Conservation (phyloP, 2,797 vertebrate genomes). For the Acrossocheilus fasciatus region DNA sequence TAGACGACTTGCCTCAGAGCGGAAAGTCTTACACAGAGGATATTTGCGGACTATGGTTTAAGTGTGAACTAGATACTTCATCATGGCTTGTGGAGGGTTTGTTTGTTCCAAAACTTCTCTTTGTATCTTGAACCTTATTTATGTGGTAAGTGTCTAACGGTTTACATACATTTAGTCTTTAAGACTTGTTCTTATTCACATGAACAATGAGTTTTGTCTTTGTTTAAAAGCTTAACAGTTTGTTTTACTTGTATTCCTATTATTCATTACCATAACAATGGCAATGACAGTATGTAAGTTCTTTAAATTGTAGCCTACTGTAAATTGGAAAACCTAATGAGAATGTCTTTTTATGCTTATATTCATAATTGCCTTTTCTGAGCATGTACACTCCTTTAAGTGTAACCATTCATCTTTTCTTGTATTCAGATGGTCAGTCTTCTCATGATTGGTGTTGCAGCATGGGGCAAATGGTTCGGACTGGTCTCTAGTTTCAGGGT, state of each 20-base stretch:
- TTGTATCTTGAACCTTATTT: conserved; percentile 85
- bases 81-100: conserved; percentile 86
- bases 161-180: neutral
- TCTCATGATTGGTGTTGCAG: conserved; percentile 89
- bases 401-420: neutral
- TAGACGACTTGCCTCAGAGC: neutral
- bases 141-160: conserved; percentile 66
- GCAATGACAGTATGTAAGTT: neutral
- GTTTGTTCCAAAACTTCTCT: conserved; percentile 85
- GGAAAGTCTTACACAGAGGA: neutral
- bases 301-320: neutral
- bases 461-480: conserved; percentile 92
- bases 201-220: neutral
- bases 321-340: neutral
- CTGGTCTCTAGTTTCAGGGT: conserved; percentile 93
- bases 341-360: neutral
- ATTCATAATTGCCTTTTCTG: neutral
- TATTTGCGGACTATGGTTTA: neutral
- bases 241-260: neutral
- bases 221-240: neutral
- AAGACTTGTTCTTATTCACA: neutral
- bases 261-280: neutral
- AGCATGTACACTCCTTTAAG: neutral
- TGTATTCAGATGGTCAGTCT: conserved; percentile 88
- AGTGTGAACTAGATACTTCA: neutral